Percentiles rank a stretch among this genome's conserved stretches.
Evolutionary conservation across 2,113 vertebrate species (phyloP).

Genomic region (Theristicus caerulescens): DNA sequence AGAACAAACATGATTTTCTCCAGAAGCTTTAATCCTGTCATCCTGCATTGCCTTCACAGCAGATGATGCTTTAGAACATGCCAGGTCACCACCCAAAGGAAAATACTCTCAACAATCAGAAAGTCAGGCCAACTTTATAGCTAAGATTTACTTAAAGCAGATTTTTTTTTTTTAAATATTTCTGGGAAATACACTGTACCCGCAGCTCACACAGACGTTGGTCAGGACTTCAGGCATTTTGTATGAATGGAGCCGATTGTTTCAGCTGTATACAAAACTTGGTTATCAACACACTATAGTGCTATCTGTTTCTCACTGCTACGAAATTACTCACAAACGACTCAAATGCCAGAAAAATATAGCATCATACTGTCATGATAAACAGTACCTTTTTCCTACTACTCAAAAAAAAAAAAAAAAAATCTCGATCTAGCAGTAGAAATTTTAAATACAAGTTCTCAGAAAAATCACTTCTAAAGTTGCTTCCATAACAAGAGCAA

Average conservation of each 20-base stretch:
- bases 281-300: not conserved
- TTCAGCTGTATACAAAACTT: not conserved
- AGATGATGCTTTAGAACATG: not conserved
- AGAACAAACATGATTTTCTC: slow-evolving; percentile 21
- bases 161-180: not conserved
- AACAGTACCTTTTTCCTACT: not conserved
- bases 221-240: not conserved
- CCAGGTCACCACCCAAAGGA: not conserved
- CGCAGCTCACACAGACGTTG: not conserved
- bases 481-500: not conserved
- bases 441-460: not conserved
- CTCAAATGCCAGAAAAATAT: not conserved
- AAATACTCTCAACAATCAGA: not conserved
- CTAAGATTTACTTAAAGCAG: not conserved
- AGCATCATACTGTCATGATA: not conserved
- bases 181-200: not conserved
- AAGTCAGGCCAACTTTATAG: not conserved
- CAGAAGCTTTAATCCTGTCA: slow-evolving; percentile 12
- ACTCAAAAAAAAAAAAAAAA: not conserved
- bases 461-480: not conserved
- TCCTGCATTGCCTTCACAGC: not conserved
- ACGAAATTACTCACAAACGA: not conserved
- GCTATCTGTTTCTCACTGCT: not conserved
- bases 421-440: not conserved
- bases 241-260: not conserved